Conservation (phyloP, 2,113 vertebrate species). For the Pterocles orientalis region DNA sequence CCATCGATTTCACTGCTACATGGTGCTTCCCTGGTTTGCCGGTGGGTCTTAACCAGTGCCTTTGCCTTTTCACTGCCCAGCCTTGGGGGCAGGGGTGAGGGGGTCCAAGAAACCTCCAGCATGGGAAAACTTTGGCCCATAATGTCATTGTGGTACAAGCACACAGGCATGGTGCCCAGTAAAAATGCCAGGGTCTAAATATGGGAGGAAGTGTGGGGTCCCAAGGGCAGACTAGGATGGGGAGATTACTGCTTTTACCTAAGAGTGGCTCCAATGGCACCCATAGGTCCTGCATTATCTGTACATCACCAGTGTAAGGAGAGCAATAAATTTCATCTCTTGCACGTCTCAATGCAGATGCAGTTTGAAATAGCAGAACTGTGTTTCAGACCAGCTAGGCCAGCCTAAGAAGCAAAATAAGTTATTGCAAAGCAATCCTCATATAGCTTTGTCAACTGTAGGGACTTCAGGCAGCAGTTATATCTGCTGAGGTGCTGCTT, state of each 20-base stretch:
- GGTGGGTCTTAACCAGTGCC: neutral
- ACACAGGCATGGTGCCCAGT: neutral
- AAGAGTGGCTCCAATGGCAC: neutral
- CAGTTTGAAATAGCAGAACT: neutral
- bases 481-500: neutral
- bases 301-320: neutral
- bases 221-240: neutral
- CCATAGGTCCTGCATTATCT: neutral
- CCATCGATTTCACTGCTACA: rapidly evolving
- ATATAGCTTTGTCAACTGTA: neutral
- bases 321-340: neutral
- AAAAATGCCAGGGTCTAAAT: neutral
- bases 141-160: neutral
- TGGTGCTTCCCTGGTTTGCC: neutral
- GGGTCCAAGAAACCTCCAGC: neutral
- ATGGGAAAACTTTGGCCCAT: neutral
- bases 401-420: neutral
- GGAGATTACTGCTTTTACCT: neutral
- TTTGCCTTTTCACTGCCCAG: neutral
- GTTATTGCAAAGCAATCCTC: neutral
- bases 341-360: neutral
- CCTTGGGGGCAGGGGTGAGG: too few relatives aligned
- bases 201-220: neutral
- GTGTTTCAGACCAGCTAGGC: neutral
- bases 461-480: neutral